Conservation (phyloP, 2,797 vertebrate genomes). For the Xiphorhynchus erythropygius region DNA sequence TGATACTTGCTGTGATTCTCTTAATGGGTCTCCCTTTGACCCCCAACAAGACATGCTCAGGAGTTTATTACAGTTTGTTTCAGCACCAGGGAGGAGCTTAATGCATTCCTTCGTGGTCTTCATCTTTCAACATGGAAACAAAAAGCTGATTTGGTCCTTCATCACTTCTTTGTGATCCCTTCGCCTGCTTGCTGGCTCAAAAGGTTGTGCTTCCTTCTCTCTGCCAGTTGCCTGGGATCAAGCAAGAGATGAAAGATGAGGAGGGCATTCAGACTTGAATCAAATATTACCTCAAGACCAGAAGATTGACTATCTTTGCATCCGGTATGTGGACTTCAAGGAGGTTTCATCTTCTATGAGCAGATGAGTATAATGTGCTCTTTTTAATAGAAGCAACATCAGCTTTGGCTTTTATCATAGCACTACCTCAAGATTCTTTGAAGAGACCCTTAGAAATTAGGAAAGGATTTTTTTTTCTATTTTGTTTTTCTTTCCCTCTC, state of each 20-base stretch:
- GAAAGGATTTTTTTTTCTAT: not conserved
- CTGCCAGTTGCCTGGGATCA: conserved; percentile 67
- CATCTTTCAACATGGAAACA: conserved; percentile 18
- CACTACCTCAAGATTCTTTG: not conserved
- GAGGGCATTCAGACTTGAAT: conserved; percentile 64
- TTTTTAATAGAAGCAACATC: conserved; percentile 56
- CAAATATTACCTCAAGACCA: conserved; percentile 54
- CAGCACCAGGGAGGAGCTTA: not conserved
- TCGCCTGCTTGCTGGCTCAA: conserved; percentile 53
- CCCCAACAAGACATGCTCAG: not conserved
- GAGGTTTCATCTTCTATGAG: conserved; percentile 59
- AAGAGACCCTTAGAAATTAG: not conserved
- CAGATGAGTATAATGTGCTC: conserved; percentile 68
- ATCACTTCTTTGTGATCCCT: conserved; percentile 51
- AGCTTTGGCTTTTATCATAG: not conserved
- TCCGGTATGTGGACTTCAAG: conserved; percentile 59
- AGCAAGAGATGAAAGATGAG: conserved; percentile 53
- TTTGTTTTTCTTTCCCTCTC: not conserved
- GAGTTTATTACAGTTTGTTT: not conserved
- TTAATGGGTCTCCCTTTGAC: not conserved
- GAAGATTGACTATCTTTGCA: conserved; percentile 54
- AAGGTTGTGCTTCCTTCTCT: conserved; percentile 68
- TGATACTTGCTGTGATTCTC: not conserved
- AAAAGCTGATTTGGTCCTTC: conserved; percentile 19
- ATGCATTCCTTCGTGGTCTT: conserved; percentile 21